Evolutionary conservation across 2,888 invertebrate genomes (phyloP), one percentile per base, ranked within the genome.

Genomic region (Sarcophaga subvicina): DNA sequence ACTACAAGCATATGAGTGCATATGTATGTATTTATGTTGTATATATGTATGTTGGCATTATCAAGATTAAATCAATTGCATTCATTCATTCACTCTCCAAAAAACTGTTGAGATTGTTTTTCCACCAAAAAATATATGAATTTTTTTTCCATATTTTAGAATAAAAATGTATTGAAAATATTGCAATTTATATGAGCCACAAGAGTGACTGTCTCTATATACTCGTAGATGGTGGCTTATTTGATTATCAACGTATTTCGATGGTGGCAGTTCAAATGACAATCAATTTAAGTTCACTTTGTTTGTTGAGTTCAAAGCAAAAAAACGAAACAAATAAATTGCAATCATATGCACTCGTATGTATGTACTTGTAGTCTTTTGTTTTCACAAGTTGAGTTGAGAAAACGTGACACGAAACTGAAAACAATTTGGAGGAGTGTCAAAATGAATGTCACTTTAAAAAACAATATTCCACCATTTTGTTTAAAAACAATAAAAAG

Each of bases 371-470:
- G 37, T 37, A 37, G 37, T 37, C 37, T 37, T 37, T 37, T 37
- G 37, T 37, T 37, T 37, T 37, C 37, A 37, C 8, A 22, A 67
- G 67, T 84, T 67, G 20, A 67, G 67, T 84, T 71, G n/a, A 66
- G 10, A 37, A 81, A 54, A 84, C 87, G 87, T 87, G 87, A 87
- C 81, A 75, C 59, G 76, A 78, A 81, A 79, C 66, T 81, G 67
- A 27, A 83, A 87, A 82, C 78, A 72, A 81, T 63, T 81, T 73
- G 88, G 82, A 88, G 88, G 88, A 87, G 88, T 88, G 87, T 88
- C 88, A 83, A 80, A 87, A 87, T 82, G 86, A 83, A 84, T 88
- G 87, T 86, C 86, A 83, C 73, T 70, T 66, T 62, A 20, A 67
- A 67, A 67, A 70, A 70, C 10, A 66, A 22, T 59, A 17, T 37